These are phyloP conservation scores for Caenorhabditis inopinata DNA, from an alignment of 1,140 invertebrate genomes.

Conservation along the genomic window DNA sequence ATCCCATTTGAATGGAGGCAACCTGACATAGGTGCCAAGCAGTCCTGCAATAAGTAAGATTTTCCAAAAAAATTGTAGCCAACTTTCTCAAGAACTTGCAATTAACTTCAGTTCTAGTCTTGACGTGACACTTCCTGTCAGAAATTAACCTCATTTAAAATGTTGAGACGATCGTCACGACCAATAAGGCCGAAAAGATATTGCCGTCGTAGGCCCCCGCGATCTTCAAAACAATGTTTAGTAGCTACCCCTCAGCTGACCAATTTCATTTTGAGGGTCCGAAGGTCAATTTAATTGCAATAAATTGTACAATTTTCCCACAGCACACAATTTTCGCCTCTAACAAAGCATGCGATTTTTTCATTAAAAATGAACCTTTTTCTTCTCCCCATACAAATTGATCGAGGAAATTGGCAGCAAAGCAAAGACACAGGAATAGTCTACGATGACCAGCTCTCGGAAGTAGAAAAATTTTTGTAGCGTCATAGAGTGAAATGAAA, in stretches of 20 bases:
- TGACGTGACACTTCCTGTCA: too few relatives aligned
- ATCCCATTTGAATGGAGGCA: constrained; percentile 50
- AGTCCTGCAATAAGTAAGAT: constrained; percentile 35
- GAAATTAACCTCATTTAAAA: too few relatives aligned
- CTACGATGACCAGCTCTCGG: constrained; percentile 39
- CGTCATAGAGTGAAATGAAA: constrained; percentile 42
- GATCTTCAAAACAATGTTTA: too few relatives aligned
- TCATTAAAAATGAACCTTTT: constrained; percentile 34
- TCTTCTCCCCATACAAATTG: constrained; percentile 54
- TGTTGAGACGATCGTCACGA: too few relatives aligned
- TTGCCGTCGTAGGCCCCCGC: too few relatives aligned
- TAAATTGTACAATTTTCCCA: too few relatives aligned
- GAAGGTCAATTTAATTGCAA: not conserved
- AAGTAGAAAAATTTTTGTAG: constrained; percentile 40
- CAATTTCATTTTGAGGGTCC: too few relatives aligned
- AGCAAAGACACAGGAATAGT: constrained; percentile 47
- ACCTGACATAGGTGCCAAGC: constrained; percentile 47
- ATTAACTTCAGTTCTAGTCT: not conserved
- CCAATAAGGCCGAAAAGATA: too few relatives aligned
- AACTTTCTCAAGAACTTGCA: too few relatives aligned
- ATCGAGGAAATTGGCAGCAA: constrained; percentile 50
- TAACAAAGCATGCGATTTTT: not conserved
- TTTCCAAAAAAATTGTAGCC: not conserved
- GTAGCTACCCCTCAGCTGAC: too few relatives aligned
- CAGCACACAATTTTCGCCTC: too few relatives aligned